phyloP scores from a whole-genome alignment of 2,888 invertebrate genomes.

The Hybos culiciformis region DNA sequence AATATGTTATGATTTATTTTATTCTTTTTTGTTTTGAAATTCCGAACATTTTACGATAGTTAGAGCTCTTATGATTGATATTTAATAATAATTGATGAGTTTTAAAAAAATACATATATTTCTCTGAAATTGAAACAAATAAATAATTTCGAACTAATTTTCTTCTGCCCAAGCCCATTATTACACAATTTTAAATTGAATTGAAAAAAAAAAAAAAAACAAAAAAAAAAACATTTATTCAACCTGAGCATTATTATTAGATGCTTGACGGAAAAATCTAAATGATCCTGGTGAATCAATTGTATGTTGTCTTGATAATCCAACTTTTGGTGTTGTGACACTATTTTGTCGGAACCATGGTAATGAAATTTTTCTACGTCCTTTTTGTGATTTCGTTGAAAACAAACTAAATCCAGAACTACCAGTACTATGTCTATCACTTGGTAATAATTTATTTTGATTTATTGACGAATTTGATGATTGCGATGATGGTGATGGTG shows the following conservation, averaged over 20 bases:
- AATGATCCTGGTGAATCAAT: conserved; percentile 81
- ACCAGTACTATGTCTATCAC: conserved; percentile 11
- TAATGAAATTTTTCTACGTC: conserved; percentile 71
- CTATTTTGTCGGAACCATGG: conserved; percentile 83
- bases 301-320: conserved; percentile 72
- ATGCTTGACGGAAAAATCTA: conserved; percentile 53
- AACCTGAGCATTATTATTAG: conserved; percentile 21
- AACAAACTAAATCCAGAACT: conserved; percentile 12
- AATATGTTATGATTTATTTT: too few relatives aligned
- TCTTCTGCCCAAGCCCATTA: too few relatives aligned
- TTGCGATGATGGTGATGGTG: conserved; percentile 13
- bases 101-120: neutral
- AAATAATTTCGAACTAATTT: neutral
- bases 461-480: conserved; percentile 15
- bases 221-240: neutral
- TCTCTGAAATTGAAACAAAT: neutral
- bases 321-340: conserved; percentile 56
- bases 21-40: too few relatives aligned
- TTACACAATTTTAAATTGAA: neutral
- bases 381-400: conserved; percentile 45
- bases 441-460: conserved; percentile 15
- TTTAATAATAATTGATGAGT: neutral
- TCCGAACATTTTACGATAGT: too few relatives aligned
- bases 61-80: neutral
- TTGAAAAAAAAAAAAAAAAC: neutral